Evolutionary conservation across 1,140 invertebrate species (phyloP).

Genomic region (Mycetomoellerius zeteki): DNA sequence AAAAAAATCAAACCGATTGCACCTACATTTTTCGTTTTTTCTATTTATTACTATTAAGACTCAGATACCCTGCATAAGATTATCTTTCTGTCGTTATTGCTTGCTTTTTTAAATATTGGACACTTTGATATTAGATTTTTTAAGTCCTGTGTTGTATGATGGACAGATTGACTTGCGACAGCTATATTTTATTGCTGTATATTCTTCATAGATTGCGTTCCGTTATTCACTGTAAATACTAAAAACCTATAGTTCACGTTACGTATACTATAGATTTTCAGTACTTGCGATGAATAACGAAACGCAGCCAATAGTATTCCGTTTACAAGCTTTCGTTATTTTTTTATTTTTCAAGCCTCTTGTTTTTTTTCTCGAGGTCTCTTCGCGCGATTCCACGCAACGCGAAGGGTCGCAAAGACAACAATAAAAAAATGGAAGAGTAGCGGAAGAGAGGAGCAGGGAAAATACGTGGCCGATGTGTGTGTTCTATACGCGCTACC

Average conservation of each 20-base stretch:
- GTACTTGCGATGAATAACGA: no score
- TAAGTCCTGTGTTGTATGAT: background rate
- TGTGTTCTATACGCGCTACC: slow-evolving; percentile 32
- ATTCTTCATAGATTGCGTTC: background rate
- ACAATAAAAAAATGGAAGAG: slow-evolving; percentile 61
- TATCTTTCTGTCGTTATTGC: background rate
- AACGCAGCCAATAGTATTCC: background rate
- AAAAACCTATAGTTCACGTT: no score
- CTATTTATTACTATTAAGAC: no score
- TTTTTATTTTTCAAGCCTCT: background rate
- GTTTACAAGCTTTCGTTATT: background rate
- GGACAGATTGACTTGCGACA: background rate
- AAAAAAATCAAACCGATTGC: no score
- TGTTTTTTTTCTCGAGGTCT: slow-evolving; percentile 1
- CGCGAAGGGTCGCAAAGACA: slow-evolving; percentile 49
- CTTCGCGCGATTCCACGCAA: slow-evolving; percentile 23
- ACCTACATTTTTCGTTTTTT: no score
- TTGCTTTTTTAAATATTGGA: background rate
- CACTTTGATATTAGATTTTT: background rate
- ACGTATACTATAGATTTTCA: no score
- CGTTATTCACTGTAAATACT: no score
- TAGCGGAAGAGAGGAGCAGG: slow-evolving; percentile 7
- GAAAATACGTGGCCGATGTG: slow-evolving; percentile 37
- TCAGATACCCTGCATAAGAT: background rate
- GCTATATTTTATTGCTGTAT: slow-evolving; percentile 11